Percentiles rank a stretch among this genome's conserved stretches.
These are phyloP conservation scores for Dioctria linearis DNA, from an alignment of 2,888 invertebrate species.

Conservation along the genomic window DNA sequence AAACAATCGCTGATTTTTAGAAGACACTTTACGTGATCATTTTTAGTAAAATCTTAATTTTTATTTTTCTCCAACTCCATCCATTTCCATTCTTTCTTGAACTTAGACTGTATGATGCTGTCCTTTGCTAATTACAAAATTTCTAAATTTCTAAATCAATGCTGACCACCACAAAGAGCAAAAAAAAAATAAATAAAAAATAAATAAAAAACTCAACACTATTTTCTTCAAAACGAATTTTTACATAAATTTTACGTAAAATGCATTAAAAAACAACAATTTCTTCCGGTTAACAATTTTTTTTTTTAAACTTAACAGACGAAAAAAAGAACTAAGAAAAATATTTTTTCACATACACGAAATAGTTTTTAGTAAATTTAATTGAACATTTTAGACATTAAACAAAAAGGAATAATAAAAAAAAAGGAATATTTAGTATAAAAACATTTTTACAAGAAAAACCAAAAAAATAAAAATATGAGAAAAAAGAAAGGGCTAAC, in stretches of 20 bases:
- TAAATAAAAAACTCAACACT: conserved; percentile 9
- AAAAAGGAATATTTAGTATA: conserved; percentile 21
- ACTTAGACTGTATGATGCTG: no score
- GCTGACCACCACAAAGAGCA: no score
- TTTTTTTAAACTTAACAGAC: conserved; percentile 10
- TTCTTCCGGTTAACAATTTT: conserved; percentile 24
- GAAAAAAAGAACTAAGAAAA: conserved; percentile 11
- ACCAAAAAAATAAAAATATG: not conserved
- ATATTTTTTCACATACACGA: conserved; percentile 27
- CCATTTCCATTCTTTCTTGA: no score
- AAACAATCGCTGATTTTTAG: no score
- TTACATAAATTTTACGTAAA: not conserved
- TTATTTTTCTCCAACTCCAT: no score
- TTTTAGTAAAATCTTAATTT: no score
- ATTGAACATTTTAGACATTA: conserved; percentile 30
- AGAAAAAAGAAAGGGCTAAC: not conserved
- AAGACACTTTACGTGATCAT: no score
- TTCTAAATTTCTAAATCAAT: no score
- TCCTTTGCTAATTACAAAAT: no score
- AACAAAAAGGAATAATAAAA: conserved; percentile 21
- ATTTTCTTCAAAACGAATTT: conserved; percentile 3
- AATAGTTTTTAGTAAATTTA: not conserved
- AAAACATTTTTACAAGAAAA: conserved; percentile 6
- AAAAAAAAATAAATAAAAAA: no score
- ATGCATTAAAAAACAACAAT: conserved; percentile 12